Conservation (phyloP, 1,140 invertebrate genomes). For the Potamilus streckersoni region DNA sequence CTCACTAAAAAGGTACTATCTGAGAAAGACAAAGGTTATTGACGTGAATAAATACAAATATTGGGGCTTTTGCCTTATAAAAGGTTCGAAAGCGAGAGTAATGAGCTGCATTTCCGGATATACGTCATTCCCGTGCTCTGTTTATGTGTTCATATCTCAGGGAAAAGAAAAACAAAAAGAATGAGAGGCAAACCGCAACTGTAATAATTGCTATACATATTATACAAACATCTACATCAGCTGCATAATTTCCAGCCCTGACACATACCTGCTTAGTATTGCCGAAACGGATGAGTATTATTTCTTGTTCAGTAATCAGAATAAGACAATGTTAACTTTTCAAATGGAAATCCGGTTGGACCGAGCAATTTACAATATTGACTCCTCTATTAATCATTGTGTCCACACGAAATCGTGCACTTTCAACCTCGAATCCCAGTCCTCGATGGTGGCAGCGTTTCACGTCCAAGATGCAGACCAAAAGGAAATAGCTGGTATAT, state of each 20-base stretch:
- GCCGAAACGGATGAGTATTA: neutral
- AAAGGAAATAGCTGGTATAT: too few relatives aligned
- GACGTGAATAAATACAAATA: slow-evolving; percentile 7
- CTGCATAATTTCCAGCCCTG: too few relatives aligned
- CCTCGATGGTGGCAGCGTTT: too few relatives aligned
- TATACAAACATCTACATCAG: neutral
- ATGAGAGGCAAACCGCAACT: neutral
- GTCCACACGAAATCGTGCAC: neutral
- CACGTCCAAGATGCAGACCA: too few relatives aligned
- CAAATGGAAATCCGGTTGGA: neutral
- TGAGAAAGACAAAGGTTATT: neutral
- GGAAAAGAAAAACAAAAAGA: neutral
- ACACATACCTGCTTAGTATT: neutral
- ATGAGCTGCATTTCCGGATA: neutral
- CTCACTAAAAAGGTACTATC: neutral
- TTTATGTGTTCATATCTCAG: neutral
- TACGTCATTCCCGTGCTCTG: neutral
- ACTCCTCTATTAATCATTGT: neutral
- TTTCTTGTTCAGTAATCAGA: neutral
- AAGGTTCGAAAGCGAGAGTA: neutral
- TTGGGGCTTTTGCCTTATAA: slow-evolving; percentile 12
- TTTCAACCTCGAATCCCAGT: too few relatives aligned
- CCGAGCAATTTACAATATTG: neutral
- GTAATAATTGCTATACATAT: neutral
- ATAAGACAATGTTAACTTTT: neutral